Evolutionary conservation across 2,888 invertebrate genomes (phyloP).

Genomic region (Acronicta psi): DNA sequence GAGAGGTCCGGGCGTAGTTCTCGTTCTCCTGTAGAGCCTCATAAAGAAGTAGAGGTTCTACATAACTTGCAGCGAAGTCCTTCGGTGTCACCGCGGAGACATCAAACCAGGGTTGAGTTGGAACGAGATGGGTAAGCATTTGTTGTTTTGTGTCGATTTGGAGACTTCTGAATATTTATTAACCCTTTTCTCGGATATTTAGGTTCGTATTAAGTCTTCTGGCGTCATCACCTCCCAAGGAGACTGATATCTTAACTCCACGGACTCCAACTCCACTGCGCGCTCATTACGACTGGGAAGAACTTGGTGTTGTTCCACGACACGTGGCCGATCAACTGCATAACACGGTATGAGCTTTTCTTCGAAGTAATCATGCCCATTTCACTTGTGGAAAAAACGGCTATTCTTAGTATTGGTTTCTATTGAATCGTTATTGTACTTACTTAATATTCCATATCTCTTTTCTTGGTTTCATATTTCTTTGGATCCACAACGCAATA

Average conservation of each 20-base stretch:
- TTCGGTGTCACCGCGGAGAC: slow-evolving; percentile 84
- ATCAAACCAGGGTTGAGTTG: slow-evolving; percentile 78
- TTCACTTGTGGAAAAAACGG: neutral
- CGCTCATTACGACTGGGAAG: slow-evolving; percentile 89
- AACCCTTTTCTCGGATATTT: slow-evolving; percentile 17
- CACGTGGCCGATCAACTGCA: slow-evolving; percentile 91
- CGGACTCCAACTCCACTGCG: slow-evolving; percentile 74
- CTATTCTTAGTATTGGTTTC: neutral
- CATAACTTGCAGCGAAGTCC: slow-evolving; percentile 92
- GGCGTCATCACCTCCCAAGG: slow-evolving; percentile 73
- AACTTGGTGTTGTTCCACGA: slow-evolving; percentile 89
- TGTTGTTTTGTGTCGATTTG: neutral
- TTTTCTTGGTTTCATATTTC: too few species aligned
- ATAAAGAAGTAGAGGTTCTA: slow-evolving; percentile 91
- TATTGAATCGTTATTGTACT: neutral
- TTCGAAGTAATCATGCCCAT: neutral
- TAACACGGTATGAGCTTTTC: slow-evolving; percentile 88
- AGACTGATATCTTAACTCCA: slow-evolving; percentile 71
- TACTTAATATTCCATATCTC: too few species aligned
- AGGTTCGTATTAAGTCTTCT: slow-evolving; percentile 82
- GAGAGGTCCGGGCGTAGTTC: slow-evolving; percentile 68
- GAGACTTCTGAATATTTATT: slow-evolving; percentile 6
- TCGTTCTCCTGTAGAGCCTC: slow-evolving; percentile 87
- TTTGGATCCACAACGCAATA: too few species aligned
- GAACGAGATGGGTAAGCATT: slow-evolving; percentile 82